These are phyloP conservation scores for Nesogale talazaci DNA, from an alignment of 2,113 vertebrate species.

Conservation along the genomic window DNA sequence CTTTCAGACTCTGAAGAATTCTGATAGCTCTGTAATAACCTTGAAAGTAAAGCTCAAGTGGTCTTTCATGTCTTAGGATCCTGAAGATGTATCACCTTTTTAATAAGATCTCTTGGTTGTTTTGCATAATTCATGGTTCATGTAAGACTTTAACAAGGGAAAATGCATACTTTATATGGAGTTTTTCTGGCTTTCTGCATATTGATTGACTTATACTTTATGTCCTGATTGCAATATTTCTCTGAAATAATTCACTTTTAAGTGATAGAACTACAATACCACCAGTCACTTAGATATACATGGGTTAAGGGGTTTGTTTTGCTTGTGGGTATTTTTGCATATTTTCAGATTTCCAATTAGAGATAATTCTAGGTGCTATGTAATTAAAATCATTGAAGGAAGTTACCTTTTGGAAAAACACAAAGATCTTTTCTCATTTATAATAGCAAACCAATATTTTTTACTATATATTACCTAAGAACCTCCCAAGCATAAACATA, in stretches of 20 bases:
- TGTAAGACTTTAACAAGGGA: constrained; percentile 72
- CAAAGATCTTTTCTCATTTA: background rate
- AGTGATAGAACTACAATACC: constrained; percentile 41
- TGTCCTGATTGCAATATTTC: constrained; percentile 67
- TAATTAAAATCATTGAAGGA: background rate
- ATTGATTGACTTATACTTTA: constrained; percentile 75
- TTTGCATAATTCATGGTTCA: constrained; percentile 74
- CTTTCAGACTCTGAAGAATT: constrained; percentile 61
- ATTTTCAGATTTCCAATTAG: constrained; percentile 28
- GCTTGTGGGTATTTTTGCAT: constrained; percentile 24
- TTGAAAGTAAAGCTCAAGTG: constrained; percentile 66
- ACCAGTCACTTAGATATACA: constrained; percentile 12
- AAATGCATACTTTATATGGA: constrained; percentile 73
- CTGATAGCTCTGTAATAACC: constrained; percentile 69
- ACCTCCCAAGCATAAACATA: background rate
- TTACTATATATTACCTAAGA: background rate
- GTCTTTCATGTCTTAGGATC: constrained; percentile 64
- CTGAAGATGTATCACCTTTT: constrained; percentile 76
- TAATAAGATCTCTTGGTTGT: constrained; percentile 70
- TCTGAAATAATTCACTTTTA: constrained; percentile 74
- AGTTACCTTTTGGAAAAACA: background rate
- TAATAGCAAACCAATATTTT: background rate
- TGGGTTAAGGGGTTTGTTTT: background rate
- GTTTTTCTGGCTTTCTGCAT: constrained; percentile 72
- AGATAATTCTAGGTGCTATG: background rate